Evolutionary conservation across 2,888 invertebrate genomes (phyloP), one percentile per base, ranked within the genome.

Genomic region (Agelastica alni): DNA sequence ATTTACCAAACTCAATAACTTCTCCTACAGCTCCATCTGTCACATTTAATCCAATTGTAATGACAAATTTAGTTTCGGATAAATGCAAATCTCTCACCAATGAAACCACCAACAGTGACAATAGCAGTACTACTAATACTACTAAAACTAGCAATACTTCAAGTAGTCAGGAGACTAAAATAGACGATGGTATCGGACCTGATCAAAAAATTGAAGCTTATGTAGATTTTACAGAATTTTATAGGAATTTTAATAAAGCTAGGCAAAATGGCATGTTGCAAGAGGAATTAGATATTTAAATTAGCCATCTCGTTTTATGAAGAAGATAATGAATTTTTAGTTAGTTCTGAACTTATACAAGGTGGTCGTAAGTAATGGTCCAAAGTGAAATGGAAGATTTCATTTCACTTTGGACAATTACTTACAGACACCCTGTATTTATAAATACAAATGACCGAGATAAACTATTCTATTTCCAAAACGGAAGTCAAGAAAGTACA

Each of bases 181-280:
- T 62, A 30, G 87, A 89, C 66, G 83, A 81, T 62, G 70, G 69
- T 26, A 53, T 72, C 3, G 74, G 72, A 5, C 66, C 72, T n/a
- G 85, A 89, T 68, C 83, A 85, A 14, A 83, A 83, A 68, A 87
- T 94, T 2, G 84, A 84, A 47, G 83, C 91, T 0, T 94, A 95
- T 71, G 92, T 95, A 0, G 89, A 92, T 74, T 95, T 95, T 74
- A 80, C 86, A 0, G 87, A 87, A 67, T 95, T 88, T 78, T 91
- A 86, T 65, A 81, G 82, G 54, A 88, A 87, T 69, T 83, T 89
- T 17, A 85, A 86, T 30, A 83, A 81, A 59, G 88, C 88, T 2
- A 80, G 82, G 58, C 77, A 78, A 57, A 84, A 85, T 66, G 88
- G 88, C 0, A 85, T 83, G 0, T 70, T 89, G 53, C 88, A 89